These are phyloP conservation scores for Rhopilema esculentum DNA, from an alignment of 30 jellyfish, hydroid and myxozoan genomes.

Conservation along the genomic window DNA sequence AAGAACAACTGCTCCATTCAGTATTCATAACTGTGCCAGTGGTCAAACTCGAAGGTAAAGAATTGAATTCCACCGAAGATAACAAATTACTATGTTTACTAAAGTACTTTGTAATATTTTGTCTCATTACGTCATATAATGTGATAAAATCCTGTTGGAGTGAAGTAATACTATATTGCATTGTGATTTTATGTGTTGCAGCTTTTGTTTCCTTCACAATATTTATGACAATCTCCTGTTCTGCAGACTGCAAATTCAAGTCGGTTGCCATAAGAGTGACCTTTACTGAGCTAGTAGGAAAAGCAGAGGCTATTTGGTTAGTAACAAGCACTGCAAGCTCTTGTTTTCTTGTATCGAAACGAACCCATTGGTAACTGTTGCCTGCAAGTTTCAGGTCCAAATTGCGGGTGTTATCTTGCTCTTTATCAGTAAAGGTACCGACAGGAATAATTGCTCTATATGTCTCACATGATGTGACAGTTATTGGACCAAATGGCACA, in stretches of 20 bases:
- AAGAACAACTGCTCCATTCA: constrained; percentile 76
- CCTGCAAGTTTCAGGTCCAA: constrained; percentile 38
- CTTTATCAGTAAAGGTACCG: constrained; percentile 75
- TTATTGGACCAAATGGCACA: constrained; percentile 61
- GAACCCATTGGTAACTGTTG: constrained; percentile 55
- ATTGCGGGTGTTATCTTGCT: constrained; percentile 85
- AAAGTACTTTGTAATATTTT: constrained; percentile 43
- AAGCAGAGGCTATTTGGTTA: constrained; percentile 43
- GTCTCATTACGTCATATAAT: constrained; percentile 53
- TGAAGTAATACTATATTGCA: constrained; percentile 66
- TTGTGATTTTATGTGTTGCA: constrained; percentile 38
- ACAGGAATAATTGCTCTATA: constrained; percentile 67
- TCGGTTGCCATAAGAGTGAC: constrained; percentile 76
- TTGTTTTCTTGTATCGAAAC: constrained; percentile 60
- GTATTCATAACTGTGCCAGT: constrained; percentile 49
- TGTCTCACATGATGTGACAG: constrained; percentile 70
- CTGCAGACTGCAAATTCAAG: constrained; percentile 35
- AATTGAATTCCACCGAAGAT: constrained; percentile 50
- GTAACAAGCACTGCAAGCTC: constrained; percentile 58
- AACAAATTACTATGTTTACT: constrained; percentile 13
- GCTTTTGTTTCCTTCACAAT: constrained; percentile 1
- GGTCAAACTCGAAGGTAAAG: constrained; percentile 18
- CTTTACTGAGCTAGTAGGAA: constrained; percentile 15
- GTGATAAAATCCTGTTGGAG: constrained; percentile 31
- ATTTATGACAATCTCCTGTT: constrained; percentile 39